Evolutionary conservation across 2,888 invertebrate genomes (phyloP), one percentile per base, ranked within the genome.

Genomic region (Philaethria dido): DNA sequence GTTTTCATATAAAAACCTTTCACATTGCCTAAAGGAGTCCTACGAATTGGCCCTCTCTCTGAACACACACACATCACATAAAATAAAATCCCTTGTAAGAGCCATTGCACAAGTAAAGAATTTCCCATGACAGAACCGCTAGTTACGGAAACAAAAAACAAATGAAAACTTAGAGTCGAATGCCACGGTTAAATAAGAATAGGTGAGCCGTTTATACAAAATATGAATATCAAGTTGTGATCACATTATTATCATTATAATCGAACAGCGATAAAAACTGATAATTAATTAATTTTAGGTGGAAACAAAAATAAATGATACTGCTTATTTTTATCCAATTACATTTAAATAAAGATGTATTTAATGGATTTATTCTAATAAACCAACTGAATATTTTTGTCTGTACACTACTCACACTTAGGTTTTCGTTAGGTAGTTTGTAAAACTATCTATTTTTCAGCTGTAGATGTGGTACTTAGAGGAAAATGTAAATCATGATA

Each of bases 1-100:
- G 94, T 93, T 69, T 84, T 88, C 85, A 94, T 84, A 69, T 88
- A 90, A 70, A 89, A 88, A 2, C 95, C 95, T 22, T 87, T 81
- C 33, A 95, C 79, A 48, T 89, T 88, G 0, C 95, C 95, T 62
- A 93, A 84, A 59, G 85, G 84, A 0, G 93, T 88, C 2, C 36
- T 59, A 20, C 70, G 48, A 16, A 68, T 0, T 11, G 64, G 66
- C 25, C n/a, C 22, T 61, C 63, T 50, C 14, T 70, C 68, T 60
- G 13, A 62, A 66, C 66, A 50, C 3, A 25, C 64, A 66, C 45
- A 65, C 9, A 44, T 16, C 18, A 64, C 39, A 48, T 61, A 42
- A 20, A 66, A 20, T 25, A 61, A 62, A 48, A 64, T 25, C 8
- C 44, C 66, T 55, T 42, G 48, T 16, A 69, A 36, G n/a, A 67